Conservation (phyloP, 2,113 vertebrate species). For the Xenopus laevis region DNA sequence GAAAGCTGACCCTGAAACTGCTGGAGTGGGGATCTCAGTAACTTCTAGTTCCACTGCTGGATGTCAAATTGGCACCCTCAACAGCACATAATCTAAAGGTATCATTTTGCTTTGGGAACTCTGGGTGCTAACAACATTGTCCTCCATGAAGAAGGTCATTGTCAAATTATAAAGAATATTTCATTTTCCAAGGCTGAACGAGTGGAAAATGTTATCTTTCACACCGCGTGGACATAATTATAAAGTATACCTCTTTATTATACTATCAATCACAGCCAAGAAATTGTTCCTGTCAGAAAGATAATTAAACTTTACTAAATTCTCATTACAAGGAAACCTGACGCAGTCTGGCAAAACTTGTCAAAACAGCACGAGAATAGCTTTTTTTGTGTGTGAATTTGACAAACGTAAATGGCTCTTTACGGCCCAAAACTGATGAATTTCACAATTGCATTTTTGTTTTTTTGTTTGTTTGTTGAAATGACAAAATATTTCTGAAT, state of each 20-base stretch:
- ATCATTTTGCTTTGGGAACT: background rate
- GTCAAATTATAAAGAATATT: background rate
- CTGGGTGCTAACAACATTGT: background rate
- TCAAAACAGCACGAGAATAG: background rate
- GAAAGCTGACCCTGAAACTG: too few species aligned
- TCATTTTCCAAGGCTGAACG: background rate
- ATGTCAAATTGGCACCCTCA: too few species aligned
- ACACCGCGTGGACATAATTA: background rate
- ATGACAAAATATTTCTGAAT: too few species aligned
- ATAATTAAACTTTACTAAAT: constrained; percentile 6
- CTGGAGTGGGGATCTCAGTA: too few species aligned
- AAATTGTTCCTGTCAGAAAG: constrained; percentile 3
- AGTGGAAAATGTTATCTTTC: constrained; percentile 5
- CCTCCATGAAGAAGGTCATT: background rate
- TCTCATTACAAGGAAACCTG: background rate
- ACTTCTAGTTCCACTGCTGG: too few species aligned
- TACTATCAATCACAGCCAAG: background rate
- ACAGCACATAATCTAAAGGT: too few species aligned
- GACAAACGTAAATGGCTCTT: too few species aligned
- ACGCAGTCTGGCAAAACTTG: background rate
- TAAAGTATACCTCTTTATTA: constrained; percentile 1
- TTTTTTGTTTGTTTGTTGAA: too few species aligned
- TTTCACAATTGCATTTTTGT: too few species aligned
- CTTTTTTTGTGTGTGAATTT: background rate
- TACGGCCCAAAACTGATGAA: too few species aligned